Base-by-base conservation (phyloP, 2,888 invertebrate genomes). In the Bembecia ichneumoniformis region DNA sequence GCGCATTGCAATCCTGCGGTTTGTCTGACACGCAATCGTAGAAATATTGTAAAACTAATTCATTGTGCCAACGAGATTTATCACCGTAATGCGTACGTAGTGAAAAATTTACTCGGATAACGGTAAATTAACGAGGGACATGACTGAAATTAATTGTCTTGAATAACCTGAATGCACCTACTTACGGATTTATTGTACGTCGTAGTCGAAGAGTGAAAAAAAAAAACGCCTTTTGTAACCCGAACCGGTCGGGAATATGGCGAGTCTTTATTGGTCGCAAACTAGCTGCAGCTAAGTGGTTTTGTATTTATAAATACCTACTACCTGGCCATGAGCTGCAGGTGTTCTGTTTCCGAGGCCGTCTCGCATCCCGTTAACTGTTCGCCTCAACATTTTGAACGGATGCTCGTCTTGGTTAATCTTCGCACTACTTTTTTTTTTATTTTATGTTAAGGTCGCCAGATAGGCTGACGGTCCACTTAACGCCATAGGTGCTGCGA, bases 1-100 rank as follows among this genome's bases (percentile, higher is more conserved):
- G 66, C 58, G 60, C 58, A 55, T 50, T 62, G 66, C 58, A 61
- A 59, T 52, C 56, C 57, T 61, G 66, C 59, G 66, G 60, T 65
- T 52, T 57, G 56, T 47, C 56, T 44, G 53, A 49, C 56, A 55
- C 58, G 58, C 54, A 50, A 56, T n/a, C 46, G 46, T 48, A 48
- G 49, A 49, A 50, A 48, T 49, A 49, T 52, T 52, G 48, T 51
- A 51, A n/a, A n/a, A 47, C 47, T 47, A 49, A 53, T 53, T 46
- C 45, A 47, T 49, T 45, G 49, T 16, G 48, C 28, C 28, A 28
- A 28, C 9, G 9, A 28, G 28, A 28, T 28, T 28, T 7, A 9
- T 28, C 7, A 20, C 1, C 20, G 7, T 7, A 5, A 7, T 28
- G 9, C 28, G 9, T 28, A 9, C 9, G 28, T 9, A 28, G 28